Base-by-base conservation (phyloP, 2,113 vertebrate species). In the Phodopus roborovskii region DNA sequence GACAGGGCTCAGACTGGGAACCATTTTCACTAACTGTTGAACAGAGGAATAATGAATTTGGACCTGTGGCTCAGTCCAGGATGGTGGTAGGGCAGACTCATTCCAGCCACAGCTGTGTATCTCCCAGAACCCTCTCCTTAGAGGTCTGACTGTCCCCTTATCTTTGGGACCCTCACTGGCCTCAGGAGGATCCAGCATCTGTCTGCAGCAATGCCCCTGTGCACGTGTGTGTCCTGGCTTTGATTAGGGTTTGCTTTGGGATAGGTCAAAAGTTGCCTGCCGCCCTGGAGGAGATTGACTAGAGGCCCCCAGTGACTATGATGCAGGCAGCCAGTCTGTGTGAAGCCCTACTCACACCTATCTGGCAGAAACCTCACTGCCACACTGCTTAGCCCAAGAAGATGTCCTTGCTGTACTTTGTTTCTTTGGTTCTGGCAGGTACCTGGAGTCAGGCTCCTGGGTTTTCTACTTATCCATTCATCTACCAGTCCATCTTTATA, bases 381-480 rank as follows among this genome's bases (percentile, higher is more conserved):
- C 16, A 8, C 28, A 8, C 11, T 5, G 56, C 30, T 64, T 68
- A 62, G 84, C 50, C 12, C 56, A 16, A 88, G 64, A 50, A 70
- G 16, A 33, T 0, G 56, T 64, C 33, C 60, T 71, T 28, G 58
- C 70, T 70, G 42, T 0, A 0, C 13, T 53, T n/a, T 24, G 11
- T 70, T 74, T 5, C 39, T 77, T 45, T 39, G 15, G 30, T 71
- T 93, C 62, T 89, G 4, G 10, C 20, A 42, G 24, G 60, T 8
- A n/a, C 28, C n/a, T 3, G 17, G 79, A 28, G 42, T 8, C 58
- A 10, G 60, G 28, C 33, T 48, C 7, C 0, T 0, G 9, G 33
- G 62, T 26, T 33, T 56, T 26, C n/a, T 11, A 85, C 13, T 36
- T 28, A 66, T 66, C 82, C 42, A 33, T 12, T 64, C 83, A 48